phyloP scores from a whole-genome alignment of 2,797 vertebrate species.

The Falco berigora region DNA sequence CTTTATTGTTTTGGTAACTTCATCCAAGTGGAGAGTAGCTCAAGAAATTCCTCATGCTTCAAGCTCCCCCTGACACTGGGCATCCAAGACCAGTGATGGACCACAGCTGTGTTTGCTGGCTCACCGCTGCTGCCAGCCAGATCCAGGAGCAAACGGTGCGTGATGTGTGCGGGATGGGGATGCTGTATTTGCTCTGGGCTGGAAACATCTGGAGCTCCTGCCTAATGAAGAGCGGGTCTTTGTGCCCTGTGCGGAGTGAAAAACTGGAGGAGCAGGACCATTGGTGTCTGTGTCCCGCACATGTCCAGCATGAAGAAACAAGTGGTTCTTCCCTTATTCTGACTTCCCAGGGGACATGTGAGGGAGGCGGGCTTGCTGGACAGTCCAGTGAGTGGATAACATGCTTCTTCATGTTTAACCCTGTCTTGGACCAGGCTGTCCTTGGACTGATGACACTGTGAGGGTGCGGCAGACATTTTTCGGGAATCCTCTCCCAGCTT shows the following conservation, averaged over 20 bases:
- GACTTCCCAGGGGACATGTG: neutral
- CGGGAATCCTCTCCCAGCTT: neutral
- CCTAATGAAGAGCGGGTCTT: neutral
- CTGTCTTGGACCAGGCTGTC: neutral
- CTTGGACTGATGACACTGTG: neutral
- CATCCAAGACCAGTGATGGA: rapidly evolving
- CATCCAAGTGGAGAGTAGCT: neutral
- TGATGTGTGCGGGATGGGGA: neutral
- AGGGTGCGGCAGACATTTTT: neutral
- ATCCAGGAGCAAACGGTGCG: neutral
- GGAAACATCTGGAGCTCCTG: neutral
- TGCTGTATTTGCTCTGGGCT: neutral
- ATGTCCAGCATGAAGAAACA: neutral
- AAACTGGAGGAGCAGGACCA: neutral
- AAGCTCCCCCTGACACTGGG: neutral
- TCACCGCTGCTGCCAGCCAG: neutral
- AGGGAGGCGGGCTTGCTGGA: neutral
- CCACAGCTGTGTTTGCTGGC: neutral
- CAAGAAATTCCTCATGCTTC: neutral
- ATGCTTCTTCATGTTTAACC: neutral
- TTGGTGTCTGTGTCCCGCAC: neutral
- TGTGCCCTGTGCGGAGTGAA: neutral
- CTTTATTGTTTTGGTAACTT: neutral
- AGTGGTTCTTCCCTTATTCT: neutral
- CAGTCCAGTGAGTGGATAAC: neutral